A percentile compares a stretch with the other conserved stretches of the same genome.
These are phyloP conservation scores for Pelosia muscerda DNA, from an alignment of 2,888 invertebrate genomes.

Conservation along the genomic window DNA sequence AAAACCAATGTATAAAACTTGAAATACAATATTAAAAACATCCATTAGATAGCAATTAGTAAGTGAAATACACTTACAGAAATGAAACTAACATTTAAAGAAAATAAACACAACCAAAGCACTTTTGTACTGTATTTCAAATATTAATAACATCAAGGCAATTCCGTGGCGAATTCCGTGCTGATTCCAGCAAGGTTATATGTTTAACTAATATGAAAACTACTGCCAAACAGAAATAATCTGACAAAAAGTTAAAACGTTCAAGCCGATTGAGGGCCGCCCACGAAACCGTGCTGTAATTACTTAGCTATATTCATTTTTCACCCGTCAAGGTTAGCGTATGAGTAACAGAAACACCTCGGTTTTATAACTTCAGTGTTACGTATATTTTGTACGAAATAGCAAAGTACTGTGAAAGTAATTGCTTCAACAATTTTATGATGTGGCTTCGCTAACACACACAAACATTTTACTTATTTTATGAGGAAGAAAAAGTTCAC, in stretches of 20 bases:
- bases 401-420: constrained; percentile 25
- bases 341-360: constrained; percentile 33
- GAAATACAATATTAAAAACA: not conserved
- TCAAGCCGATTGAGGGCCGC: constrained; percentile 34
- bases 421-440: constrained; percentile 26
- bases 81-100: not conserved
- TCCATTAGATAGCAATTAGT: not conserved
- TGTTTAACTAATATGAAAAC: constrained; percentile 33
- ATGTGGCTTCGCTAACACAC: not conserved
- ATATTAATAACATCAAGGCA: constrained; percentile 8
- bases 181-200: constrained; percentile 20
- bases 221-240: constrained; percentile 33
- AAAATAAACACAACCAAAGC: not conserved
- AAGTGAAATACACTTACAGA: not conserved
- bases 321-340: constrained; percentile 45
- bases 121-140: not conserved
- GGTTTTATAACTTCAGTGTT: constrained; percentile 26
- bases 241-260: constrained; percentile 30
- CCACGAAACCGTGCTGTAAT: constrained; percentile 42
- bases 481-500: not conserved
- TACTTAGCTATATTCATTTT: constrained; percentile 53
- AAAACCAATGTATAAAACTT: not conserved
- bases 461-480: not conserved
- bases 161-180: constrained; percentile 9
- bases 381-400: constrained; percentile 23